Evolutionary conservation across 2,888 invertebrate genomes (phyloP).

Genomic region (Hydriomena furcata): DNA sequence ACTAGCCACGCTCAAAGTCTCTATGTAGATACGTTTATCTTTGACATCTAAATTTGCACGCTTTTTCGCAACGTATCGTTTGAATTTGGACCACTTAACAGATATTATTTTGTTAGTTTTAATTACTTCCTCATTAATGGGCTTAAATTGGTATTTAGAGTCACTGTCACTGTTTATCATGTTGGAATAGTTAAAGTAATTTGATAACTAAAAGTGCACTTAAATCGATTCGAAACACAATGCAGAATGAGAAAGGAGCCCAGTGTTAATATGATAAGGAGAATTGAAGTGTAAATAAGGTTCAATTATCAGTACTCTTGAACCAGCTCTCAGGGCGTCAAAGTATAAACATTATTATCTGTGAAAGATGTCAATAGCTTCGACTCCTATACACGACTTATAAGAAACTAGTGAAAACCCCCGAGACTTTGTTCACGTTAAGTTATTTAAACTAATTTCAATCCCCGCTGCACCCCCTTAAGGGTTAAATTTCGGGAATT

Average conservation of each 20-base stretch:
- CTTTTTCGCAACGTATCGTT: conserved; percentile 53
- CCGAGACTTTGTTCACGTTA: no score
- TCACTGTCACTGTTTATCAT: conserved; percentile 28
- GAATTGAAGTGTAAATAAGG: conserved; percentile 22
- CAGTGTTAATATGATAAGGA: conserved; percentile 19
- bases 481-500: no score
- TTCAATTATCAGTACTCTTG: conserved; percentile 36
- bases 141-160: conserved; percentile 27
- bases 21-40: conserved; percentile 59
- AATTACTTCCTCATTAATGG: conserved; percentile 37
- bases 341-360: conserved; percentile 65
- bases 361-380: conserved; percentile 60
- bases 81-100: conserved; percentile 59
- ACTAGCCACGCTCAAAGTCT: conserved; percentile 63
- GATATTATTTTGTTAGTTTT: conserved; percentile 34
- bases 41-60: conserved; percentile 49
- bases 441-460: no score
- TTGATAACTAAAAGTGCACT: conserved; percentile 2
- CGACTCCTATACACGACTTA: conserved; percentile 47
- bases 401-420: conserved; percentile 43
- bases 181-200: not conserved
- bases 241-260: conserved; percentile 28
- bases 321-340: conserved; percentile 38
- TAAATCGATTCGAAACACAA: conserved; percentile 15
- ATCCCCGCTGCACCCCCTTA: no score